Conservation (phyloP, 2,888 invertebrate species). For the Amphipyra berbera region DNA sequence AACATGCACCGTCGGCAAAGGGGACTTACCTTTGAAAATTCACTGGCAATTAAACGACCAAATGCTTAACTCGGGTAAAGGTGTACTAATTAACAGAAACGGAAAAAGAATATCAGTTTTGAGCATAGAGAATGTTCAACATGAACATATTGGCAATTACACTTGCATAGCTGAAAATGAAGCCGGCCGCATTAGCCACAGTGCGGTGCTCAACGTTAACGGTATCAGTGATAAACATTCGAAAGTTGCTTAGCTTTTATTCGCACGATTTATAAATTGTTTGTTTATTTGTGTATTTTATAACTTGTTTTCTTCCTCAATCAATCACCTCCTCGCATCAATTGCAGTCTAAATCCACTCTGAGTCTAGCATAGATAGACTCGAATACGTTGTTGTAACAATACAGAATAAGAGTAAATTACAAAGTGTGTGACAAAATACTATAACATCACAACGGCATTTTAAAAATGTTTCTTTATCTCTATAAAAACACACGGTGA, state of each 20-base stretch:
- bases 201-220: slow-evolving; percentile 92
- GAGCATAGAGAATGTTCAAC: slow-evolving; percentile 91
- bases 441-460: slow-evolving; percentile 16
- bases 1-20: slow-evolving; percentile 93
- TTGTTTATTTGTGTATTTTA: slow-evolving; percentile 54
- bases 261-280: slow-evolving; percentile 68
- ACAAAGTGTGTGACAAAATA: slow-evolving; percentile 32
- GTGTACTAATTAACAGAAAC: slow-evolving; percentile 90
- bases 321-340: too few species aligned
- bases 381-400: too few species aligned
- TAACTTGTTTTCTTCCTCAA: slow-evolving; percentile 39
- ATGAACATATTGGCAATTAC: slow-evolving; percentile 91
- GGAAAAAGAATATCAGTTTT: slow-evolving; percentile 92
- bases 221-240: slow-evolving; percentile 82
- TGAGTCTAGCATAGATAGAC: too few species aligned
- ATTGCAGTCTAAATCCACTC: not conserved
- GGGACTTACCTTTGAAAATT: slow-evolving; percentile 92
- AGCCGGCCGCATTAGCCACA: slow-evolving; percentile 91
- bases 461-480: not conserved
- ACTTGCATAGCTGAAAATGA: slow-evolving; percentile 91
- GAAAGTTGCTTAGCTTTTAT: slow-evolving; percentile 66
- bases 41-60: slow-evolving; percentile 92
- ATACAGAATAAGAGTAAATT: not conserved
- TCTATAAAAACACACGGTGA: not conserved
- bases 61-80: slow-evolving; percentile 86